Percentiles rank a stretch among this genome's conserved stretches.
Conservation (phyloP, 2,888 invertebrate species). For the Griposia aprilina region DNA sequence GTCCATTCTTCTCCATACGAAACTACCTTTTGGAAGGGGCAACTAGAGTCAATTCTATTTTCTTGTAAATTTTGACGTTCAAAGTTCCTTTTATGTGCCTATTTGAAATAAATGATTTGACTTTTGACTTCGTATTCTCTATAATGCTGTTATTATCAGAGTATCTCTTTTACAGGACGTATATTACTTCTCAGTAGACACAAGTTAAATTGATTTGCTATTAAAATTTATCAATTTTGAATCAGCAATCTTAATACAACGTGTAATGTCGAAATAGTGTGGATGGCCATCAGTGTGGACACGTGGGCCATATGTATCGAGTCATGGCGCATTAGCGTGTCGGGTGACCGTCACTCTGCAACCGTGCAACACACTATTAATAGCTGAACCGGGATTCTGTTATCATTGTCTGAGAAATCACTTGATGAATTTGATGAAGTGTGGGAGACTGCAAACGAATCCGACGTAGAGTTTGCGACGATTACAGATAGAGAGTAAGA, state of each 20-base stretch:
- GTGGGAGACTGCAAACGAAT: neutral
- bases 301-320: slow-evolving; percentile 87
- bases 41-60: no score
- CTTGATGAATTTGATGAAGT: slow-evolving; percentile 26
- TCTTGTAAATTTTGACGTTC: no score
- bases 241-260: slow-evolving; percentile 50
- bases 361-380: slow-evolving; percentile 80
- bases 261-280: slow-evolving; percentile 62
- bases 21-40: no score
- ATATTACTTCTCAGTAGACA: neutral
- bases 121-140: no score
- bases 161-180: neutral
- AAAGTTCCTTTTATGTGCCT: no score
- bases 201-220: neutral
- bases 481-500: neutral
- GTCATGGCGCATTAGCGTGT: slow-evolving; percentile 88
- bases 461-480: neutral
- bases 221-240: slow-evolving; percentile 37
- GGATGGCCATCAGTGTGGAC: slow-evolving; percentile 72
- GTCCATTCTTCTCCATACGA: no score
- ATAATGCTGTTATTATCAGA: neutral
- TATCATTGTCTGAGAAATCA: slow-evolving; percentile 54
- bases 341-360: slow-evolving; percentile 82
- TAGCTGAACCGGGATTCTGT: slow-evolving; percentile 70
- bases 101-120: no score